Evolutionary conservation across 2,888 invertebrate species (phyloP).

Genomic region (Papilio gigon): DNA sequence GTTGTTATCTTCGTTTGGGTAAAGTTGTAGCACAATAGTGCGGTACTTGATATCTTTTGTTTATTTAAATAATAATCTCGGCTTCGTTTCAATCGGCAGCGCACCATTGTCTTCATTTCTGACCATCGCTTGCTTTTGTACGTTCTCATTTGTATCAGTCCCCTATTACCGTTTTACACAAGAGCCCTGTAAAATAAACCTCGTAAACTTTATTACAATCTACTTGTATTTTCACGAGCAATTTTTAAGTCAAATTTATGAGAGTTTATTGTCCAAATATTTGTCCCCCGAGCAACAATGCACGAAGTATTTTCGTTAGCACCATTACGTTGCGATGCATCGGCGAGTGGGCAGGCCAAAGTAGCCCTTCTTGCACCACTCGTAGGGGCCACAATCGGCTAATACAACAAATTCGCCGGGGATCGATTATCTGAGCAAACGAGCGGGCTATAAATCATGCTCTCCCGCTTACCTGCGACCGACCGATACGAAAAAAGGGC

Average conservation of each 20-base stretch:
- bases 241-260: constrained; percentile 34
- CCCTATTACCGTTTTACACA: constrained; percentile 1
- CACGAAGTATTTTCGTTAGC: constrained; percentile 69
- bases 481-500: constrained; percentile 73
- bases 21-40: background rate
- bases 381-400: constrained; percentile 54
- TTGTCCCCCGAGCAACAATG: constrained; percentile 52
- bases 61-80: background rate
- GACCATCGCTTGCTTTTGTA: background rate
- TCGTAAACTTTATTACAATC: constrained; percentile 23
- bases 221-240: constrained; percentile 25
- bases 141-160: background rate
- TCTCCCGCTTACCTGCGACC: constrained; percentile 76
- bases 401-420: constrained; percentile 53
- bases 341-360: constrained; percentile 48
- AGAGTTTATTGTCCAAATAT: constrained; percentile 39
- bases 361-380: constrained; percentile 46
- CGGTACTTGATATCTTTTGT: background rate
- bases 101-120: background rate
- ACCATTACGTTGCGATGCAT: constrained; percentile 71
- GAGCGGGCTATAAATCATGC: constrained; percentile 79
- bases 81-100: background rate
- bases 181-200: background rate
- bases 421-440: constrained; percentile 81
- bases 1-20: background rate